phyloP scores from a whole-genome alignment of 2,113 vertebrate genomes.

The Bubalus kerabau region DNA sequence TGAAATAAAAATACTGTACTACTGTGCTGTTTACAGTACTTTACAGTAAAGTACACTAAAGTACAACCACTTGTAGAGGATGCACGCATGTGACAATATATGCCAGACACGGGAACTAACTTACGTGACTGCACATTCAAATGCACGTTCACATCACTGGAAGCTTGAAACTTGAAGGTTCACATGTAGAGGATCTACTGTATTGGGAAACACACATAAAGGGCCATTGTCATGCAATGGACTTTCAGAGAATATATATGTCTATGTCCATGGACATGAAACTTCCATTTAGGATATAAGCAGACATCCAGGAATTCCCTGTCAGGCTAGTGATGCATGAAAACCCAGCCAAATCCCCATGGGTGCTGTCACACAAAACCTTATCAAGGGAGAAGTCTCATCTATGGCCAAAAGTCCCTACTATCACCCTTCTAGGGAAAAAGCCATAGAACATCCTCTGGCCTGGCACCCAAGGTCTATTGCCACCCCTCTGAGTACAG shows the following conservation, averaged over 20 bases:
- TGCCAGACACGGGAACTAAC: background rate
- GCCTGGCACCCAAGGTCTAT: background rate
- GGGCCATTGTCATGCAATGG: background rate
- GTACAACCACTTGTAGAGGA: background rate
- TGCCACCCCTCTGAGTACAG: background rate
- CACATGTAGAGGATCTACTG: background rate
- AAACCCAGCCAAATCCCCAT: background rate
- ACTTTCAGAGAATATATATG: background rate
- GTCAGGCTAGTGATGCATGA: background rate
- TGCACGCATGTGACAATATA: background rate
- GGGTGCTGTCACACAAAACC: background rate
- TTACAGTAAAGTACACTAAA: background rate
- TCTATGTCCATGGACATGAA: background rate
- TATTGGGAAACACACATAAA: background rate
- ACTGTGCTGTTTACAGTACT: background rate
- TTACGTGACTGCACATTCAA: background rate
- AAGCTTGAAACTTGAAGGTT: background rate
- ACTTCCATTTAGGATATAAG: background rate
- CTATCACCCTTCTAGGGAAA: background rate
- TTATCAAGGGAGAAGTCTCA: background rate
- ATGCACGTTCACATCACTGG: background rate
- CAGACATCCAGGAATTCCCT: background rate
- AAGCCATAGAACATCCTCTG: background rate
- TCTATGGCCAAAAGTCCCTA: background rate
- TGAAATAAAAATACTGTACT: background rate